phyloP scores from a whole-genome alignment of 2,888 invertebrate species.

The Dendrolimus houi region DNA sequence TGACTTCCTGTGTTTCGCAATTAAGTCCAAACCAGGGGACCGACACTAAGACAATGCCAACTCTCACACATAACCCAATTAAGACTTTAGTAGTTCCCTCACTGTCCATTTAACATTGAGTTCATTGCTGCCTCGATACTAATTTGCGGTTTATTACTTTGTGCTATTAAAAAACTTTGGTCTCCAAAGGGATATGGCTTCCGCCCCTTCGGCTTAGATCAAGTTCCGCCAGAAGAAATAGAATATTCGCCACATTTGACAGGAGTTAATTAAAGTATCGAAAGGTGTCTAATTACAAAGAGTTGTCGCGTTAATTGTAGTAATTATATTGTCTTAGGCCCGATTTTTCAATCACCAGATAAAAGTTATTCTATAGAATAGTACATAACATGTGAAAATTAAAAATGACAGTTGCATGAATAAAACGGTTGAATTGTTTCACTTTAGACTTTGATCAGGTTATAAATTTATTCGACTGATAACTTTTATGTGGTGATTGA shows the following conservation, averaged over 20 bases:
- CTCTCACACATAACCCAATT: constrained; percentile 35
- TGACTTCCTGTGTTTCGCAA: too few relatives aligned
- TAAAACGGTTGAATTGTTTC: too few relatives aligned
- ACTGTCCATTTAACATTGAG: constrained; percentile 35
- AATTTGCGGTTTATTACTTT: constrained; percentile 31
- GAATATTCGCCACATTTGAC: background rate
- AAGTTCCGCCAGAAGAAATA: background rate
- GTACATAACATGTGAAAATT: too few relatives aligned
- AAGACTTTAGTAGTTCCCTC: constrained; percentile 24
- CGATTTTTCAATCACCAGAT: too few relatives aligned
- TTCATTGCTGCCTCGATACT: constrained; percentile 35
- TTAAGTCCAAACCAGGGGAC: background rate
- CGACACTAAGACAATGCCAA: background rate
- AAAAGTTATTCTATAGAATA: too few relatives aligned
- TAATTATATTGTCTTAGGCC: too few relatives aligned
- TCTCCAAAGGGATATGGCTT: constrained; percentile 9
- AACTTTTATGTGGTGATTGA: too few relatives aligned
- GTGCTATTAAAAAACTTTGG: constrained; percentile 40
- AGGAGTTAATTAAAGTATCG: background rate
- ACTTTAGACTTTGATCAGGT: too few relatives aligned
- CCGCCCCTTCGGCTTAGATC: background rate
- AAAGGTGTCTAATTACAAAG: too few relatives aligned
- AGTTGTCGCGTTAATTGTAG: too few relatives aligned
- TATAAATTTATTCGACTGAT: too few relatives aligned
- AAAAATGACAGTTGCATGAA: too few relatives aligned